phyloP scores from a whole-genome alignment of 2,797 vertebrate genomes.

The Microcaecilia unicolor region DNA sequence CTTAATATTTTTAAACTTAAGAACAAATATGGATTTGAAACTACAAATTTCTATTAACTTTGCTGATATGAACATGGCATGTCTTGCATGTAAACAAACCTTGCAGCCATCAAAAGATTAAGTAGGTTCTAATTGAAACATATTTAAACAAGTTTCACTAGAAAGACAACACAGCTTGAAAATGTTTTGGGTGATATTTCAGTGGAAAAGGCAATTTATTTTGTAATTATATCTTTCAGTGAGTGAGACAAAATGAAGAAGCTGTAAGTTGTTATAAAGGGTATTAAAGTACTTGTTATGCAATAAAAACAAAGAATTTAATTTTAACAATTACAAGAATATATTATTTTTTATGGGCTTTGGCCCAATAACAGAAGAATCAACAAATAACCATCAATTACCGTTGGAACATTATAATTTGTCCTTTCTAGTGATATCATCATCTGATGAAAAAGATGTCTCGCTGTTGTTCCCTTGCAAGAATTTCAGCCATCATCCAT shows the following conservation, averaged over 20 bases:
- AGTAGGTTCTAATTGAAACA: slow-evolving; percentile 38
- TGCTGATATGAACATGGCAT: too few relatives aligned
- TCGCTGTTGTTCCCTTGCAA: slow-evolving; percentile 28
- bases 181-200: slow-evolving; percentile 47
- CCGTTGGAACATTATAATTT: slow-evolving; percentile 50
- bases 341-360: slow-evolving; percentile 50
- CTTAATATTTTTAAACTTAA: too few relatives aligned
- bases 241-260: slow-evolving; percentile 42
- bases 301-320: slow-evolving; percentile 44
- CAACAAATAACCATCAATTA: slow-evolving; percentile 49
- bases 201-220: slow-evolving; percentile 49
- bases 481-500: slow-evolving; percentile 28
- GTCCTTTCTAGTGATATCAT: slow-evolving; percentile 36
- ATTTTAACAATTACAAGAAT: slow-evolving; percentile 45
- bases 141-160: slow-evolving; percentile 26
- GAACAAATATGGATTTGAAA: too few relatives aligned
- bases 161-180: slow-evolving; percentile 33
- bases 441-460: slow-evolving; percentile 35
- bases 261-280: slow-evolving; percentile 37
- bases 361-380: slow-evolving; percentile 46
- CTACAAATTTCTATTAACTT: too few relatives aligned
- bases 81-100: too few relatives aligned
- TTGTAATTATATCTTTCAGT: slow-evolving; percentile 51
- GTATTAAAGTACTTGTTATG: slow-evolving; percentile 43
- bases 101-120: slow-evolving; percentile 25